Base-by-base conservation (phyloP, 2,113 vertebrate species). In the Calypte anna region DNA sequence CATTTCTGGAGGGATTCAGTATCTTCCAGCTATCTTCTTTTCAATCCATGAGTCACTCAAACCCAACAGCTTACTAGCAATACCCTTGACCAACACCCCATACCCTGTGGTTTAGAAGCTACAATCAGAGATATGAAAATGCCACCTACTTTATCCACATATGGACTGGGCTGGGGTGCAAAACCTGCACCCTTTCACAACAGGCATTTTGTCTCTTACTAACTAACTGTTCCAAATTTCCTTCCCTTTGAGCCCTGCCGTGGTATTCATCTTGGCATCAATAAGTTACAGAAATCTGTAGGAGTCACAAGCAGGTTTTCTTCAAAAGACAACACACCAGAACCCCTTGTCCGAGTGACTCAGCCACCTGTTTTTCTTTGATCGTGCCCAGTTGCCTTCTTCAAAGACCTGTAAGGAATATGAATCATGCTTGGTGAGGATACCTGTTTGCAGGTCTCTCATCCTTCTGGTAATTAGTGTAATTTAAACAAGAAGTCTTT, bases 341-440 rank as follows among this genome's bases (percentile, higher is more conserved):
- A 88, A 88, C 25, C 83, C 50, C 58, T 27, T 72, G 89, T 46
- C 91, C 70, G 86, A 91, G 83, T 89, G 92, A 95, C 85, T 95
- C 91, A 95, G 77, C 44, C 84, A 87, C 89, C 77, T 75, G 69
- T 40, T 91, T 66, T 66, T 58, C 83, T 92, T 93, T 94, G 89
- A 95, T 84, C 73, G 0, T 78, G 44, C 44, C 66, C 88, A 57
- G 61, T 22, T 91, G 78, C 57, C n/a, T 5, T 57, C 46, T 73
- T 89, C 81, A 94, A 92, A 92, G 89, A 64, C 82, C 80, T 86
- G 68, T 33, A 83, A 88, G 59, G 55, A 90, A 50, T 10, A 51
- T 85, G 92, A 97, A 81, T 96, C 93, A 97, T 22, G 24, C 62
- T 21, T 93, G 44, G 83, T 84, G 57, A 84, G 62, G 66, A 84